Evolutionary conservation across 2,797 vertebrate species (phyloP).

Genomic region (Hydrocynus forskahlii): DNA sequence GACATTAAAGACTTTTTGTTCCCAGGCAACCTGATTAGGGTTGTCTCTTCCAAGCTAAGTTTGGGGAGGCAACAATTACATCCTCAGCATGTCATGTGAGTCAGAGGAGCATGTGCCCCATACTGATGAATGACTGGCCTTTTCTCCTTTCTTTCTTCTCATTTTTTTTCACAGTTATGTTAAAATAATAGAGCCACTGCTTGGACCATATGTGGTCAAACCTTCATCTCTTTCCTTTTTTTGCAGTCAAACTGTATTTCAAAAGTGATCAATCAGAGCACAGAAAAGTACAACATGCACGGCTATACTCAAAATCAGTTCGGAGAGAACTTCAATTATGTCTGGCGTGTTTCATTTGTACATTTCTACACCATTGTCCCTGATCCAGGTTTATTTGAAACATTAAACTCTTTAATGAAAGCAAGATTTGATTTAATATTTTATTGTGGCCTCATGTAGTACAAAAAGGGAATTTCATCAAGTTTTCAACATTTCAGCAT

Average conservation of each 20-base stretch:
- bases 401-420: too few species aligned
- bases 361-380: background rate
- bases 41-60: conserved; percentile 53
- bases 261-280: background rate
- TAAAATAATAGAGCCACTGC: background rate
- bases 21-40: conserved; percentile 62
- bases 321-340: background rate
- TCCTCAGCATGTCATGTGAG: conserved; percentile 24
- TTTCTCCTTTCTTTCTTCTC: background rate
- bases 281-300: background rate
- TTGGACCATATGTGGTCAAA: background rate
- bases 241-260: background rate
- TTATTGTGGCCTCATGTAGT: too few species aligned
- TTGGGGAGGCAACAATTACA: conserved; percentile 35
- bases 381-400: background rate
- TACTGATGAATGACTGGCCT: conserved; percentile 43
- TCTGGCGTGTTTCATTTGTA: background rate
- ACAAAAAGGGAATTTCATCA: too few species aligned
- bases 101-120: conserved; percentile 40
- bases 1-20: conserved; percentile 64
- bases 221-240: background rate
- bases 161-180: background rate
- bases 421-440: too few species aligned
- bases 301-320: too few species aligned
- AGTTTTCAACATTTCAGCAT: too few species aligned